Base-by-base conservation (phyloP, 2,113 vertebrate genomes). In the Ammodytes marinus region DNA sequence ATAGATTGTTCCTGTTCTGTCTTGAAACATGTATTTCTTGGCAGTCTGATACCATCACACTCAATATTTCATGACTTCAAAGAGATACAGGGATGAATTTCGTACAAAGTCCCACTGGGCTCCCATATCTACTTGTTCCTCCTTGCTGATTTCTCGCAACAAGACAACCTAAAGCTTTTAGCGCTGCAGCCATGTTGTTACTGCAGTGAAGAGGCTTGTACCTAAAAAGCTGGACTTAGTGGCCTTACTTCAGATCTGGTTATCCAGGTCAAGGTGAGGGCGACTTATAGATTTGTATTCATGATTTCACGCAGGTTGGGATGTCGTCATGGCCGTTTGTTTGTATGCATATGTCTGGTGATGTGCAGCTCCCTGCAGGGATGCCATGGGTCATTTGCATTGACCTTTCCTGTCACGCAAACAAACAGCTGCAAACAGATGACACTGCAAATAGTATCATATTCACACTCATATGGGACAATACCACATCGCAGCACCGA, bases 21-120 rank as follows among this genome's bases (percentile, higher is more conserved):
- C 81, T 66, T 66, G 80, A 87, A 69, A 89, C 80, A 49, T 69
- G 73, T 74, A 67, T 74, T 89, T 86, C 74, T 88, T 85, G 80
- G 59, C 75, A 19, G 50, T 83, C 80, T 78, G 86, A 91, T 88
- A 85, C 60, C 14, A 89, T 91, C 86, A 3, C 57, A 69, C 71
- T 88, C 79, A 89, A 89, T 88, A 90, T 89, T 91, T 89, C 61
- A 91, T 86, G 77, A 55, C 77, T 66, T 82, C 78, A 77, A 80
- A 74, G 53, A 54, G 63, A 83, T 67, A 76, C 52, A 58, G 69
- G 78, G 79, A 86, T 82, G 45, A 39, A 81, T 86, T 69, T 85
- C 69, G 50, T 35, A 66, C 45, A 1, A 8, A 55, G 67, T 88
- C 72, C 61, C 81, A 43, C 6, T 10, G 69, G 82, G 78, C 50